phyloP scores from a whole-genome alignment of 2,797 vertebrate genomes.

The Enoplosus armatus region DNA sequence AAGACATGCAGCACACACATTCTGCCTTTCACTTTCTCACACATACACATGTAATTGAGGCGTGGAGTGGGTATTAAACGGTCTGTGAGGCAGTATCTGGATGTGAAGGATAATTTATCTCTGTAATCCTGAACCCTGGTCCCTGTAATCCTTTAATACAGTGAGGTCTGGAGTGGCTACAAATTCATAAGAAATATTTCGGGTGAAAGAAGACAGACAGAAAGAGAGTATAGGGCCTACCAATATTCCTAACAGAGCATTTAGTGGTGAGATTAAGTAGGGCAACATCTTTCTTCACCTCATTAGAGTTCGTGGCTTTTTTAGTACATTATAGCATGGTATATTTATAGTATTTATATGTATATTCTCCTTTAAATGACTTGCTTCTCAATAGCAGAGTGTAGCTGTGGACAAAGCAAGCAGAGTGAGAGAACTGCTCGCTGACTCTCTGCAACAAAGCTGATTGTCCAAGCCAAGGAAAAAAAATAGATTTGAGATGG shows the following conservation, averaged over 20 bases:
- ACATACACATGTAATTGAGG: conserved; percentile 19
- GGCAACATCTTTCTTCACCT: conserved; percentile 27
- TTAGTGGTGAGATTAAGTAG: conserved; percentile 28
- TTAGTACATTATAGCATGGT: conserved; percentile 19
- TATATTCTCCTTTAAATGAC: conserved; percentile 15
- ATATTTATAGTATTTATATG: conserved; percentile 25
- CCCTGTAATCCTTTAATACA: conserved; percentile 54
- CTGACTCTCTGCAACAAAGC: conserved; percentile 22
- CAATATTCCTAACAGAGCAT: conserved; percentile 2
- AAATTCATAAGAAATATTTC: conserved; percentile 18
- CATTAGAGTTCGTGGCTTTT: conserved; percentile 36
- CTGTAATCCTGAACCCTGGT: conserved; percentile 55
- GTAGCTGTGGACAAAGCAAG: conserved; percentile 23
- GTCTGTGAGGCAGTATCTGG: conserved; percentile 21
- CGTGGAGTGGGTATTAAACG: conserved; percentile 11
- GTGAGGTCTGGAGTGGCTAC: conserved; percentile 16
- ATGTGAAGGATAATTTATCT: conserved; percentile 50
- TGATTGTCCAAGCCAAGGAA: conserved; percentile 21
- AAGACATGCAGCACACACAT: conserved; percentile 3
- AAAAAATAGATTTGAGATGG: conserved; percentile 32
- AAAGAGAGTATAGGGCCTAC: neutral
- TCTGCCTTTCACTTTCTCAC: conserved; percentile 16
- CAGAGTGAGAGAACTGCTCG: conserved; percentile 27
- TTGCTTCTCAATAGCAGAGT: neutral
- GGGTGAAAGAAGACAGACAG: neutral